A percentile compares a stretch with the other conserved stretches of the same genome.
phyloP scores from a whole-genome alignment of 2,888 invertebrate genomes.

The Cephus nigrinus region DNA sequence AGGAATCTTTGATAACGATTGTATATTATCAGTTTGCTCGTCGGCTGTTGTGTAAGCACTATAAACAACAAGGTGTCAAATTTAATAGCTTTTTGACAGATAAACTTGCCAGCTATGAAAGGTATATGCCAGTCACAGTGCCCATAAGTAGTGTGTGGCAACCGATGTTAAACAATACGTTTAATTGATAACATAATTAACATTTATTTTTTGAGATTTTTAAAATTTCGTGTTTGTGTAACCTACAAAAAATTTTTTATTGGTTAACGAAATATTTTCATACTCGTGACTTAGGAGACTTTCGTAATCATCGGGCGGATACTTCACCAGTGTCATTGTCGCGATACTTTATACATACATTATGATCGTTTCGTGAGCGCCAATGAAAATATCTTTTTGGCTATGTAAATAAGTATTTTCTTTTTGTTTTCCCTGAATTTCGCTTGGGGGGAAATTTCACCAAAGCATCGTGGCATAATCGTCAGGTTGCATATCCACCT shows the following conservation, averaged over 20 bases:
- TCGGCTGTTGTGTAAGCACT: neutral
- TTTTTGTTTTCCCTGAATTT: neutral
- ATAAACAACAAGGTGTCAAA: neutral
- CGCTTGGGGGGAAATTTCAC: neutral
- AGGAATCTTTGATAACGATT: neutral
- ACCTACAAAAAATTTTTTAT: neutral
- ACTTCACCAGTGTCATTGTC: too few relatives aligned
- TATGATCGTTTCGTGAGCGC: neutral
- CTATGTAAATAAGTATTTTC: neutral
- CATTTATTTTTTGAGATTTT: neutral
- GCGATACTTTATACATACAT: too few relatives aligned
- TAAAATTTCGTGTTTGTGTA: neutral
- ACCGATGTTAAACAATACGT: neutral
- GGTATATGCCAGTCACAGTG: neutral
- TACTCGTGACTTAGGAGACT: neutral
- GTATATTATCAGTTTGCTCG: neutral
- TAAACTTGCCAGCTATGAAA: neutral
- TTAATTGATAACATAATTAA: neutral
- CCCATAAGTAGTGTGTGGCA: neutral
- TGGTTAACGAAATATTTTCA: neutral
- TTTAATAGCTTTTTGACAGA: neutral
- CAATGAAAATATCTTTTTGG: neutral
- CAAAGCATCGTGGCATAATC: neutral
- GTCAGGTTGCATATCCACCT: neutral
- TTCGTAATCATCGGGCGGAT: neutral